Conservation (phyloP, 2,113 vertebrate genomes). For the Chionodraco myersi region DNA sequence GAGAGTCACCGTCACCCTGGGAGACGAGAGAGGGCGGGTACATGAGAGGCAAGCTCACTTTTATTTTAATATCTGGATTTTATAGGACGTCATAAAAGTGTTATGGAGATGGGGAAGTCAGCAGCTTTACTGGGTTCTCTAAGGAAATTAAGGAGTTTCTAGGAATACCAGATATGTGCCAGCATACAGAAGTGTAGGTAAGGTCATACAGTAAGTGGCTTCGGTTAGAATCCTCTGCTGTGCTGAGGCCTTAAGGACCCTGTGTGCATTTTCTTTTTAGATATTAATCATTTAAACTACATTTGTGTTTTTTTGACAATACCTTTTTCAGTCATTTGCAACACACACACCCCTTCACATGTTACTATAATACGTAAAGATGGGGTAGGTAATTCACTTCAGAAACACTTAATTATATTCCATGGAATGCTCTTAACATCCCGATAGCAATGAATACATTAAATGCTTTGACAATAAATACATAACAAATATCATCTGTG, state of each 20-base stretch:
- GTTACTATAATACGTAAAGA: too few species aligned
- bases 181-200: not conserved
- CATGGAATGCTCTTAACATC: too few species aligned
- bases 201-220: not conserved
- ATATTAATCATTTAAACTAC: not conserved
- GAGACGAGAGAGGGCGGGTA: slow-evolving; percentile 95
- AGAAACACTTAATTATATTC: too few species aligned
- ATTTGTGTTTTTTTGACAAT: not conserved
- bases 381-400: too few species aligned
- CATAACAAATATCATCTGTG: too few species aligned
- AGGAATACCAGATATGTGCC: not conserved
- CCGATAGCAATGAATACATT: too few species aligned
- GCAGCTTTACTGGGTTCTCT: not conserved
- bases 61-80: slow-evolving; percentile 1
- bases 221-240: not conserved
- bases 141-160: not conserved
- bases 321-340: not conserved
- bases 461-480: too few species aligned
- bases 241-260: not conserved
- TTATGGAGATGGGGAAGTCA: not conserved
- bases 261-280: not conserved
- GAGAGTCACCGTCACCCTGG: slow-evolving; percentile 95
- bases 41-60: slow-evolving; percentile 90
- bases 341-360: not conserved
- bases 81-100: not conserved